Evolutionary conservation across 2,797 vertebrate genomes (phyloP).

Genomic region (Etheostoma nigrum): DNA sequence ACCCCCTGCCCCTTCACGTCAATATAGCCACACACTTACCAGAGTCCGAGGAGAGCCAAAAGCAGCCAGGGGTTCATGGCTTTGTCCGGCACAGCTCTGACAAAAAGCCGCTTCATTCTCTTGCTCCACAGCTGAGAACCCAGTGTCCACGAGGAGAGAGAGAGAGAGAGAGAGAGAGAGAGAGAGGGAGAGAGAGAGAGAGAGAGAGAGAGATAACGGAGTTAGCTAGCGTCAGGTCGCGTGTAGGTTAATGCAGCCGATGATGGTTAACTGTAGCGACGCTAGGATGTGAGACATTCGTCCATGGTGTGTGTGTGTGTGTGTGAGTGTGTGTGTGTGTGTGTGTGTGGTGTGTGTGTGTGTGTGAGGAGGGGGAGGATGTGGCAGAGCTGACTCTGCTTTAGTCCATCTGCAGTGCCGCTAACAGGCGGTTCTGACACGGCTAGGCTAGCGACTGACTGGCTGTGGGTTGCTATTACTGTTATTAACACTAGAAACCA

Average conservation of each 20-base stretch:
- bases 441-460: neutral
- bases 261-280: constrained; percentile 24
- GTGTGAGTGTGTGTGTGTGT: neutral
- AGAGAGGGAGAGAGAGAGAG: too few relatives aligned
- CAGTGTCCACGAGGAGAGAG: constrained; percentile 3
- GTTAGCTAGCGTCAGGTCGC: constrained; percentile 3
- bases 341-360: neutral
- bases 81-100: constrained; percentile 52
- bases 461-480: rapidly evolving
- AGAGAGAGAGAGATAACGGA: neutral
- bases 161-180: too few relatives aligned
- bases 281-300: constrained; percentile 13
- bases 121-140: constrained; percentile 6
- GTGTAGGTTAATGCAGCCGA: constrained; percentile 12
- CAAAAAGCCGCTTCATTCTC: constrained; percentile 39
- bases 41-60: constrained; percentile 76
- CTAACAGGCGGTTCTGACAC: constrained; percentile 27
- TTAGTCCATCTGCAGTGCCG: constrained; percentile 62
- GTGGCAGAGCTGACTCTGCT: constrained; percentile 55
- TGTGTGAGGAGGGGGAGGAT: constrained; percentile 22
- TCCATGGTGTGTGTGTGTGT: constrained; percentile 30
- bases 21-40: constrained; percentile 71
- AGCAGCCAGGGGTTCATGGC: constrained; percentile 76
- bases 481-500: neutral
- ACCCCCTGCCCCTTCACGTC: neutral